Evolutionary conservation across 2,797 vertebrate genomes (phyloP).

Genomic region (Cyprinella venusta): DNA sequence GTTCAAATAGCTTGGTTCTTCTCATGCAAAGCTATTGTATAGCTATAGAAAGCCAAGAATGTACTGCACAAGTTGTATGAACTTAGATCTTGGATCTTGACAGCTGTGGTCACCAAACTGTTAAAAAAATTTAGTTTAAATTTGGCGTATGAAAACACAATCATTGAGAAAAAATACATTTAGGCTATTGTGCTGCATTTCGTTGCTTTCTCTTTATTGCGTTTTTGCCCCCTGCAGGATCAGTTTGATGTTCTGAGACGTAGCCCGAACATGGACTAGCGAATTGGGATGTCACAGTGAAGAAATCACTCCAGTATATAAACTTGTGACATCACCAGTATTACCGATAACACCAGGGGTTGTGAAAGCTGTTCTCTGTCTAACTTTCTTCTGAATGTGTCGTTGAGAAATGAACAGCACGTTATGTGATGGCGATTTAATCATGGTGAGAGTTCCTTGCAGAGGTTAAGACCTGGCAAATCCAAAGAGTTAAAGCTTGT

Average conservation of each 20-base stretch:
- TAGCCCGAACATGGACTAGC: not conserved
- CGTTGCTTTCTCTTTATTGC: not conserved
- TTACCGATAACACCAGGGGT: not conserved
- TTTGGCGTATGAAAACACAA: not conserved
- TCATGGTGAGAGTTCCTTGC: slow-evolving; percentile 25
- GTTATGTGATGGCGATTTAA: slow-evolving; percentile 18
- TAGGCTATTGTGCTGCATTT: not conserved
- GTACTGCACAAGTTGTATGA: too few species aligned
- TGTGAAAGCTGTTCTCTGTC: not conserved
- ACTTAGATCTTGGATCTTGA: too few species aligned
- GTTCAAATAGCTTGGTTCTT: not conserved
- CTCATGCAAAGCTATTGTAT: not conserved
- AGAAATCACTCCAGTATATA: too few species aligned
- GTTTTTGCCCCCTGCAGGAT: too few species aligned
- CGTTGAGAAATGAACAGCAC: not conserved
- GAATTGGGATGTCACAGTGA: not conserved
- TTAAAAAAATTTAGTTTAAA: too few species aligned
- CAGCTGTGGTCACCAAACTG: too few species aligned
- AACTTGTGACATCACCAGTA: too few species aligned
- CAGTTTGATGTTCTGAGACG: too few species aligned
- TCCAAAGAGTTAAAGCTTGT: not conserved
- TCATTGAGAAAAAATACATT: not conserved
- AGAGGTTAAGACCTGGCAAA: slow-evolving; percentile 43
- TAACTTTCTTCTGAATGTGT: not conserved
- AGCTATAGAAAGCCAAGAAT: too few species aligned